Percentiles rank a stretch among this genome's conserved stretches.
Conservation (phyloP, 2,888 invertebrate species). For the Troilus luridus region DNA sequence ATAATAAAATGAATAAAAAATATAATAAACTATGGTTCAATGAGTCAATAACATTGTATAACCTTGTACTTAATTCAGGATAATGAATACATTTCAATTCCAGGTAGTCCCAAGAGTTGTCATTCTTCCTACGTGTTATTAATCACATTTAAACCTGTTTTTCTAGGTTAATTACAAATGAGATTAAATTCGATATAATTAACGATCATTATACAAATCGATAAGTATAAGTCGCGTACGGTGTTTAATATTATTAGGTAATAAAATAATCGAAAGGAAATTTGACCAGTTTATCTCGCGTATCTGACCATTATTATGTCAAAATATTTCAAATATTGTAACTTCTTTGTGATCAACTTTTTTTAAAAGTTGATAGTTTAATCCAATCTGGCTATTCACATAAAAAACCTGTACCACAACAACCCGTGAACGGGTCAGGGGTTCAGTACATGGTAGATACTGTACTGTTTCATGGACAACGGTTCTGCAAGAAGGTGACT, state of each 20-base stretch:
- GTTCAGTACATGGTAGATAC: no score
- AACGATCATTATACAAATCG: background rate
- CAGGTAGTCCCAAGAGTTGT: background rate
- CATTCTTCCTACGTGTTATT: slow-evolving; percentile 1
- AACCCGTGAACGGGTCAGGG: no score
- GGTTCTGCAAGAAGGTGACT: no score
- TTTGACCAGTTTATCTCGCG: background rate
- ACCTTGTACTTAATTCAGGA: slow-evolving; percentile 9
- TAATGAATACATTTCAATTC: slow-evolving; percentile 17
- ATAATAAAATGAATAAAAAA: background rate
- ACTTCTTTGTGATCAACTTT: no score
- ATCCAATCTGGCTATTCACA: no score
- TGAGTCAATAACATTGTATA: slow-evolving; percentile 3
- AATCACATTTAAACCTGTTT: slow-evolving; percentile 18
- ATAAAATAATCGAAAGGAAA: background rate
- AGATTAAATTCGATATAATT: slow-evolving; percentile 8
- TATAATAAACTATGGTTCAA: background rate
- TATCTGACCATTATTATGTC: background rate
- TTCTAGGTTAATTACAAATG: slow-evolving; percentile 26
- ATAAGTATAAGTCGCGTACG: background rate
- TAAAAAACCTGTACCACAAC: no score
- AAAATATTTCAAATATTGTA: background rate
- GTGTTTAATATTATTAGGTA: background rate
- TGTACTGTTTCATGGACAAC: no score
- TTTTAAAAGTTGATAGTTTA: no score